A percentile compares a stretch with the other conserved stretches of the same genome.
Conservation (phyloP, 2,113 vertebrate species). For the Podarcis cretensis region DNA sequence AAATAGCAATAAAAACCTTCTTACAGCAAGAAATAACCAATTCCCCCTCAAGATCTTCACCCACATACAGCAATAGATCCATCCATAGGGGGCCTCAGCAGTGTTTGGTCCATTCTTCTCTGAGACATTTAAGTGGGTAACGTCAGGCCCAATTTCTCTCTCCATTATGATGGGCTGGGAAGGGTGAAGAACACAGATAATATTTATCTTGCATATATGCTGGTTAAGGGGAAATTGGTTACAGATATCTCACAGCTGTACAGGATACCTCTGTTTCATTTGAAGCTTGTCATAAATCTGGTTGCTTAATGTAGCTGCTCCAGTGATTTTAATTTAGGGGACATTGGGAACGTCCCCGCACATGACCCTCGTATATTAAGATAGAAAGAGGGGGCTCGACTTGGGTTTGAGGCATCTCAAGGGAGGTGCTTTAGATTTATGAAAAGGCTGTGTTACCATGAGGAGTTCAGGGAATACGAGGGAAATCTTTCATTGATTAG, state of each 20-base stretch:
- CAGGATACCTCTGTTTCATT: conserved; percentile 65
- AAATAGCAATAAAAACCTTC: too few relatives aligned
- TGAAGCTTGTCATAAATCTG: conserved; percentile 63
- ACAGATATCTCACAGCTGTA: conserved; percentile 67
- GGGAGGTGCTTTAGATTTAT: conserved; percentile 54
- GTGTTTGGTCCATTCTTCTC: too few relatives aligned
- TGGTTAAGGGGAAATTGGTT: conserved; percentile 59
- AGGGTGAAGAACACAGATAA: conserved; percentile 15
- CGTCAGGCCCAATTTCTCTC: neutral
- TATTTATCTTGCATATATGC: conserved; percentile 61
- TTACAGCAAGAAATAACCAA: too few relatives aligned
- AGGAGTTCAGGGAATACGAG: conserved; percentile 29
- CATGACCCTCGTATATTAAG: conserved; percentile 59
- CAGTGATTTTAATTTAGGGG: conserved; percentile 57
- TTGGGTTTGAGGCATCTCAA: conserved; percentile 28
- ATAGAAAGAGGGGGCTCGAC: conserved; percentile 2
- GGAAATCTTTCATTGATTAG: conserved; percentile 61
- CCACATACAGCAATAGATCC: too few relatives aligned
- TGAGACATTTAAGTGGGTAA: neutral
- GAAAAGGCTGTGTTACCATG: conserved; percentile 38
- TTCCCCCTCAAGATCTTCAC: too few relatives aligned
- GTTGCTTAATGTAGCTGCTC: conserved; percentile 53
- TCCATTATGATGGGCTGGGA: neutral
- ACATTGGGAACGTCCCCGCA: conserved; percentile 44
- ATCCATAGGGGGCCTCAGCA: too few relatives aligned